Evolutionary conservation across 2,113 vertebrate species (phyloP).

Genomic region (Sorex araneus): DNA sequence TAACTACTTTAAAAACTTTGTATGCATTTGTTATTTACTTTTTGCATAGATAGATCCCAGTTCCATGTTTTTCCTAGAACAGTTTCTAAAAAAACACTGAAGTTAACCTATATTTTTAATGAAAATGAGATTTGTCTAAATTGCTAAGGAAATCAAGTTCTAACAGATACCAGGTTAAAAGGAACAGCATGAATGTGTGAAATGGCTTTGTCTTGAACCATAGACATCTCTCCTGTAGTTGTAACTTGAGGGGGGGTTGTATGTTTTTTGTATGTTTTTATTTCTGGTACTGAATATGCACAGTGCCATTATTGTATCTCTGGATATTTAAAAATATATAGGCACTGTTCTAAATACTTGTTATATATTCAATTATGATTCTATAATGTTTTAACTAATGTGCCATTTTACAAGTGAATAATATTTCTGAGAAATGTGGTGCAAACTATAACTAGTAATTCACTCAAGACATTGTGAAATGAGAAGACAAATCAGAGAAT

Average conservation of each 20-base stretch:
- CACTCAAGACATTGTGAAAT: neutral
- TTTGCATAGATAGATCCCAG: too few species aligned
- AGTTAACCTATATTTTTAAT: slow-evolving; percentile 21
- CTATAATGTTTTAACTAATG: too few species aligned
- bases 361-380: too few species aligned
- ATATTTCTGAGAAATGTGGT: too few species aligned
- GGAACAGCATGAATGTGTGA: neutral
- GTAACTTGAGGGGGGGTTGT: too few species aligned
- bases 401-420: too few species aligned
- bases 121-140: slow-evolving; percentile 42
- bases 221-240: neutral
- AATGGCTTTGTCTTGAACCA: neutral
- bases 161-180: neutral
- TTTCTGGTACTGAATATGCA: rapidly evolving
- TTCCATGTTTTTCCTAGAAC: neutral
- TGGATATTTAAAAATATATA: too few species aligned
- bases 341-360: too few species aligned
- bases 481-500: neutral
- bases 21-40: too few species aligned
- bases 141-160: neutral
- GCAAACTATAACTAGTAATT: too few species aligned
- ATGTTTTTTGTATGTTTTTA: neutral
- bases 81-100: neutral
- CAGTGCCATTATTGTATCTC: neutral
- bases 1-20: neutral